Evolutionary conservation across 2,113 vertebrate genomes (phyloP).

Genomic region (Corythornis madagascariensis): DNA sequence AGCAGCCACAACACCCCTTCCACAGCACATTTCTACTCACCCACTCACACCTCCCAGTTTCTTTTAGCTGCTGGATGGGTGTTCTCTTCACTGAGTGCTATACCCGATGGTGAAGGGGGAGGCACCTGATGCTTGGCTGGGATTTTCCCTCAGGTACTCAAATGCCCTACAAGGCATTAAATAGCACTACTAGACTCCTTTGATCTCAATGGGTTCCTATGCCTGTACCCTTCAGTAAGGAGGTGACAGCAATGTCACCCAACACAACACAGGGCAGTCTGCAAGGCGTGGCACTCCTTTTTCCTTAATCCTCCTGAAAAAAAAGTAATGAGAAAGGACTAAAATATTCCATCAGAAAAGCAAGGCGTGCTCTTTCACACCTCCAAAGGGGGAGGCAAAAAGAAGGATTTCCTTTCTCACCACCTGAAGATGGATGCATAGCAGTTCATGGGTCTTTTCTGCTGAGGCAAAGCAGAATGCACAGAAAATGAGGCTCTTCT

Average conservation of each 20-base stretch:
- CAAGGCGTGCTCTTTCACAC: not conserved
- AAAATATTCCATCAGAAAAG: not conserved
- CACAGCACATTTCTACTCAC: accelerated
- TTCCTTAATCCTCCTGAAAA: not conserved
- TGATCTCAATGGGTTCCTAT: not conserved
- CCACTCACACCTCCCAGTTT: not conserved
- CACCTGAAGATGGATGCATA: not conserved
- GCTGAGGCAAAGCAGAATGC: not conserved
- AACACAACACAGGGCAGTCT: not conserved
- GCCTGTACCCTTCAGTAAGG: not conserved
- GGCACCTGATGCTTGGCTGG: not conserved
- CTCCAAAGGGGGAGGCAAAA: not conserved
- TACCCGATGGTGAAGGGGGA: not conserved
- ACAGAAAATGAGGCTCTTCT: not conserved
- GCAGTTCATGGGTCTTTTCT: not conserved
- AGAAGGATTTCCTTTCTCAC: not conserved
- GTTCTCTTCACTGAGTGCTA: not conserved
- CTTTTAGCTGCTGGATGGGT: not conserved
- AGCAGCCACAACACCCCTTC: accelerated
- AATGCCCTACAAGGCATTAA: not conserved
- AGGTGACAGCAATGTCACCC: not conserved
- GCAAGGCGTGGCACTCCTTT: not conserved
- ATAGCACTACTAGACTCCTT: not conserved
- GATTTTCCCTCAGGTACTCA: not conserved
- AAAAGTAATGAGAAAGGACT: not conserved